A percentile compares a stretch with the other conserved stretches of the same genome.
phyloP scores from a whole-genome alignment of 1,140 invertebrate species.

The Euura saliciscinereae region DNA sequence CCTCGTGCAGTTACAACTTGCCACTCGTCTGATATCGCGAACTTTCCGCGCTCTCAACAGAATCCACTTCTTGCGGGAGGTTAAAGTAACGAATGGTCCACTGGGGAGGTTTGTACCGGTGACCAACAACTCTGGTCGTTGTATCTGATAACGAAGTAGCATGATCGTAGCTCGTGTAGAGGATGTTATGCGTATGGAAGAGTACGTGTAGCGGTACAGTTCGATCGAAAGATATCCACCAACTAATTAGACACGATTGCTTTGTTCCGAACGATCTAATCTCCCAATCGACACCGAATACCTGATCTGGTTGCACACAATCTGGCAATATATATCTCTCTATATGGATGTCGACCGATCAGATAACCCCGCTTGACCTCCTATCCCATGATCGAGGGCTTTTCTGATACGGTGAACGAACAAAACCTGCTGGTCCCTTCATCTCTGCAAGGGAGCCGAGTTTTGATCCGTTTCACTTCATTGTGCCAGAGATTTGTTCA shows the following conservation, averaged over 20 bases:
- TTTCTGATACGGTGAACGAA: too few relatives aligned
- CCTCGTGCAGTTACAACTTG: too few relatives aligned
- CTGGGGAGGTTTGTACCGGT: too few relatives aligned
- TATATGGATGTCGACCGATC: background rate
- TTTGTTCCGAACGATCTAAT: background rate
- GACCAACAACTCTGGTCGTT: too few relatives aligned
- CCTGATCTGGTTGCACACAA: background rate
- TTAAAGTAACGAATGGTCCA: too few relatives aligned
- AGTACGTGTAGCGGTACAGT: background rate
- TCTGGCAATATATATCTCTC: background rate
- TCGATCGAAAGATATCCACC: background rate
- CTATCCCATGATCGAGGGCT: background rate
- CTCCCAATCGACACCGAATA: background rate
- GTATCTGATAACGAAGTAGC: too few relatives aligned
- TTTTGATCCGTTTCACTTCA: background rate
- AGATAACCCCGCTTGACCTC: background rate
- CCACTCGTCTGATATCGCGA: too few relatives aligned
- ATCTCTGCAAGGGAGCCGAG: background rate
- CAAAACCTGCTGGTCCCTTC: too few relatives aligned
- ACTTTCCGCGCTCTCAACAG: too few relatives aligned
- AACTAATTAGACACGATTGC: constrained; percentile 7
- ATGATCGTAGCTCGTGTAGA: too few relatives aligned
- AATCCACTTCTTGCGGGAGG: too few relatives aligned
- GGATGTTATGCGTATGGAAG: too few relatives aligned
- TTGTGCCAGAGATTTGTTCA: background rate